Evolutionary conservation across 2,888 invertebrate genomes (phyloP).

Genomic region (Gymnocheta viridis): DNA sequence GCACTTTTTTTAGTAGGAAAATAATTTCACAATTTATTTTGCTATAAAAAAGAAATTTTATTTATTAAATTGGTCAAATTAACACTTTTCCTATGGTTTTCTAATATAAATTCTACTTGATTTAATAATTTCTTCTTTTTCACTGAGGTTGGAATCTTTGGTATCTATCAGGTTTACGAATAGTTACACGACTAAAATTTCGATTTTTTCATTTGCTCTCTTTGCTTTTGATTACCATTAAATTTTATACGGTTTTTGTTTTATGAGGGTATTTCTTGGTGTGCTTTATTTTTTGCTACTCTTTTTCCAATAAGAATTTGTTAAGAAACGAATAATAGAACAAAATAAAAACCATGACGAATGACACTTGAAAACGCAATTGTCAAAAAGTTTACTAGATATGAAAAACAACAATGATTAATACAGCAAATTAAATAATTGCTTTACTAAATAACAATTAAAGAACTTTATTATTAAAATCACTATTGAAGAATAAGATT

Average conservation of each 20-base stretch:
- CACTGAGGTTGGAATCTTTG: slow-evolving; percentile 72
- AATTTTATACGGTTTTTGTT: slow-evolving; percentile 57
- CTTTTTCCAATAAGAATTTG: slow-evolving; percentile 42
- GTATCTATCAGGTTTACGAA: slow-evolving; percentile 73
- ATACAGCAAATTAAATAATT: background rate
- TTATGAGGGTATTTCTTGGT: slow-evolving; percentile 60
- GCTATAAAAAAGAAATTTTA: slow-evolving; percentile 21
- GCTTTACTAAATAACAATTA: background rate
- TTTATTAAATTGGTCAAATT: slow-evolving; percentile 34
- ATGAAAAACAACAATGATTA: slow-evolving; percentile 30
- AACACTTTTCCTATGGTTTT: slow-evolving; percentile 28
- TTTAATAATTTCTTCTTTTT: slow-evolving; percentile 62
- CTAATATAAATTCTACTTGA: slow-evolving; percentile 33
- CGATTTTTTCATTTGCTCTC: slow-evolving; percentile 70
- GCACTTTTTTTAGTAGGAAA: slow-evolving; percentile 36
- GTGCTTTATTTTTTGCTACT: slow-evolving; percentile 27
- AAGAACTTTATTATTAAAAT: background rate
- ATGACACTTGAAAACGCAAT: slow-evolving; percentile 59
- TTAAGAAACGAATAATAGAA: slow-evolving; percentile 35
- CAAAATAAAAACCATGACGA: background rate
- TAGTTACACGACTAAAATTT: slow-evolving; percentile 72
- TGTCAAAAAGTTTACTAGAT: slow-evolving; percentile 63
- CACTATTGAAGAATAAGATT: background rate
- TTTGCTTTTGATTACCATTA: slow-evolving; percentile 61
- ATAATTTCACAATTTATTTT: slow-evolving; percentile 18